phyloP scores from a whole-genome alignment of 2,888 invertebrate species.

The Ochropleura plecta region DNA sequence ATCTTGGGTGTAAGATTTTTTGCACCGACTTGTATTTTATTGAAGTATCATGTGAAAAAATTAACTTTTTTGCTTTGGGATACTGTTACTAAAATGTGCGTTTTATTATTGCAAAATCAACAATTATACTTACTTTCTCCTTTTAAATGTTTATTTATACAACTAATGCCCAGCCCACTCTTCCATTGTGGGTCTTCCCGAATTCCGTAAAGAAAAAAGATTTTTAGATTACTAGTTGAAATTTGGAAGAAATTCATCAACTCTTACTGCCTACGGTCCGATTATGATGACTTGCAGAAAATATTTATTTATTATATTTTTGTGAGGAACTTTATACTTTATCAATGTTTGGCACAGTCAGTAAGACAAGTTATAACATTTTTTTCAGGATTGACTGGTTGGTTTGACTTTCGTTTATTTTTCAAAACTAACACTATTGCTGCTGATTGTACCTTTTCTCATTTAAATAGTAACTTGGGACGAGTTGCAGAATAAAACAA shows the following conservation, averaged over 20 bases:
- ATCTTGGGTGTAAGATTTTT: slow-evolving; percentile 30
- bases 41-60: neutral
- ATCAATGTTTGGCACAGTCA: too few species aligned
- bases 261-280: too few species aligned
- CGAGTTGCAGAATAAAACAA: too few species aligned
- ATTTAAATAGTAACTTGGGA: too few species aligned
- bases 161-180: fast-evolving
- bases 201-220: neutral
- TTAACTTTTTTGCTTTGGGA: neutral
- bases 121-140: neutral
- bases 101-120: neutral
- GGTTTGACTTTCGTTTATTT: too few species aligned
- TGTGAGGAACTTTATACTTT: too few species aligned
- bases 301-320: too few species aligned
- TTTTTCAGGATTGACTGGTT: too few species aligned
- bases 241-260: neutral
- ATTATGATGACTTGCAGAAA: too few species aligned
- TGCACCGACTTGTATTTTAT: slow-evolving; percentile 14
- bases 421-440: too few species aligned
- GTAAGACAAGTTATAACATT: too few species aligned
- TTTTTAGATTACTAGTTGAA: neutral
- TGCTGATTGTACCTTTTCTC: too few species aligned
- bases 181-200: neutral
- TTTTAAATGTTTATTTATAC: neutral
- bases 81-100: neutral